Evolutionary conservation across 2,888 invertebrate genomes (phyloP).

Genomic region (Synanthedon andrenaeformis): DNA sequence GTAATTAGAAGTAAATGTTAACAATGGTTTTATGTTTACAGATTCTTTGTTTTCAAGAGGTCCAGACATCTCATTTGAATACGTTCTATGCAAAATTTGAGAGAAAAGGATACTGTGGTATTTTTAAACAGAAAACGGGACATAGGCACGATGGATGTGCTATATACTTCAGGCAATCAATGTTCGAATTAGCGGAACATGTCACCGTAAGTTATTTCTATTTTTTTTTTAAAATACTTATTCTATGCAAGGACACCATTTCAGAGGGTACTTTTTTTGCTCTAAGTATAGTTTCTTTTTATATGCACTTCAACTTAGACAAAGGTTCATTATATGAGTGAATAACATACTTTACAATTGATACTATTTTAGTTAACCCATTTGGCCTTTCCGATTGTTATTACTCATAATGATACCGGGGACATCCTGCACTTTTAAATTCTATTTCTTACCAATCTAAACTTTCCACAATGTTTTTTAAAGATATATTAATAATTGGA

Average conservation of each 20-base stretch:
- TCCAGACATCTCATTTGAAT: constrained; percentile 80
- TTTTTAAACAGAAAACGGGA: constrained; percentile 88
- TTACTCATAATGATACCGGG: no score
- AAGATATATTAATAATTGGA: no score
- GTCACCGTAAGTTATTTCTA: constrained; percentile 72
- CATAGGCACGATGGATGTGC: constrained; percentile 90
- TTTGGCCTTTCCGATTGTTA: no score
- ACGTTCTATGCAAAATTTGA: constrained; percentile 70
- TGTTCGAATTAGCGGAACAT: constrained; percentile 76
- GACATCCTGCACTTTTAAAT: no score
- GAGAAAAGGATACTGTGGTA: constrained; percentile 75
- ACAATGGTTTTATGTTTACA: constrained; percentile 36
- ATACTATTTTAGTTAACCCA: no score
- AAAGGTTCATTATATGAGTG: no score
- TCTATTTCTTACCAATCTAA: no score
- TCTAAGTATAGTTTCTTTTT: no score
- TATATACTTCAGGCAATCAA: constrained; percentile 79
- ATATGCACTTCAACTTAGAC: no score
- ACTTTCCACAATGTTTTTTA: no score
- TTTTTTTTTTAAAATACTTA: background rate
- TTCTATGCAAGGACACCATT: background rate
- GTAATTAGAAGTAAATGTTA: background rate
- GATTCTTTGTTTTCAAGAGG: constrained; percentile 92
- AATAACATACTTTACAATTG: no score
- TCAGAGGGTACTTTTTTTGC: no score